Percentiles rank a stretch among this genome's conserved stretches.
Evolutionary conservation across 2,113 vertebrate genomes (phyloP).

Genomic region (Fukomys damarensis): DNA sequence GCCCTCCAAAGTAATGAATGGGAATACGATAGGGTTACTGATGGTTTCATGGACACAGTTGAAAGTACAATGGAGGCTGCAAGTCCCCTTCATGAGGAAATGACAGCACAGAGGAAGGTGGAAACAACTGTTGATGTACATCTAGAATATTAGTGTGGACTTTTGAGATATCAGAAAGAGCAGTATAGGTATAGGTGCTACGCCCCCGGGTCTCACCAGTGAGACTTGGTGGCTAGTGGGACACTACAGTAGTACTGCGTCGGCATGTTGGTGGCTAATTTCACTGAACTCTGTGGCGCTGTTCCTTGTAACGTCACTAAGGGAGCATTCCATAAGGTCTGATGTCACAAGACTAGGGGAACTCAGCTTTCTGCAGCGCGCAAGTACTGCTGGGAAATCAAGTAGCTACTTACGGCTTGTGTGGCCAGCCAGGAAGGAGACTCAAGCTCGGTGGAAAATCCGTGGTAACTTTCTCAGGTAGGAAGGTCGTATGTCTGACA

Average conservation of each 20-base stretch:
- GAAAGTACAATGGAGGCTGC: background rate
- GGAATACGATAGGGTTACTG: background rate
- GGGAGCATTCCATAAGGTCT: background rate
- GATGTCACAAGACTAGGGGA: background rate
- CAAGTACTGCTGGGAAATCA: background rate
- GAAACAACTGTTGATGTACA: background rate
- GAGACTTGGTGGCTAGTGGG: background rate
- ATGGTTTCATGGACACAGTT: background rate
- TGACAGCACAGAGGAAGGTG: background rate
- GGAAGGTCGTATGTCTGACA: background rate
- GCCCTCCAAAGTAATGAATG: no score
- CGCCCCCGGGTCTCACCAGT: background rate
- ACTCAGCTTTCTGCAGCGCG: background rate
- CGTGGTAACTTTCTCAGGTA: background rate
- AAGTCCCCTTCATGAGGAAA: background rate
- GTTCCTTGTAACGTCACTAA: background rate
- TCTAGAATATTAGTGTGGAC: background rate
- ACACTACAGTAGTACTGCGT: background rate
- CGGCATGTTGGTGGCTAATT: accelerated
- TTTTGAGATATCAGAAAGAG: background rate
- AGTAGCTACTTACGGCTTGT: background rate
- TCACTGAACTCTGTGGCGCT: no score
- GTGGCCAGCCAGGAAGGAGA: background rate
- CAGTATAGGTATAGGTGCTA: no score
- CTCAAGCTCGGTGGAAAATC: background rate